Evolutionary conservation across 2,888 invertebrate genomes (phyloP).

Genomic region (Nyleta sp.): DNA sequence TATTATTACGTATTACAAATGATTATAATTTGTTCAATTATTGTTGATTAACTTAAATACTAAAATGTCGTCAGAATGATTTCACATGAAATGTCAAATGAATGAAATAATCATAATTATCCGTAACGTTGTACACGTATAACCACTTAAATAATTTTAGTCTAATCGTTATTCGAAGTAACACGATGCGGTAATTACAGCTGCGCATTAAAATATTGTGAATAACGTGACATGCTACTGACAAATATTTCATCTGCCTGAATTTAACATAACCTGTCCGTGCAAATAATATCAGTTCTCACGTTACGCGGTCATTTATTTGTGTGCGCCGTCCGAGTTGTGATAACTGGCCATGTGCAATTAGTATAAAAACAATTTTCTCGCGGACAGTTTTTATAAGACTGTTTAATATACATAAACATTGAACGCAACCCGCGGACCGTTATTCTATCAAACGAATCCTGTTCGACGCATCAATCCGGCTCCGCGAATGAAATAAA

Average conservation of each 20-base stretch:
- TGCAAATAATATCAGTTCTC: conserved; percentile 17
- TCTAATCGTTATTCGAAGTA: conserved; percentile 3
- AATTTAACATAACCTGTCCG: conserved; percentile 20
- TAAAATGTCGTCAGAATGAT: no score
- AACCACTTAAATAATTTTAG: conserved; percentile 8
- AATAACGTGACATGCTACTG: conserved; percentile 12
- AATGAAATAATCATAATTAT: no score
- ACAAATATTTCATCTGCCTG: conserved; percentile 6
- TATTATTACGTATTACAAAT: no score
- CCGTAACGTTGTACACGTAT: no score
- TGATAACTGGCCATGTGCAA: conserved; percentile 6
- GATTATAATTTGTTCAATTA: no score
- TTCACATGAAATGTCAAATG: no score
- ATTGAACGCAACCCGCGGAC: conserved; percentile 4
- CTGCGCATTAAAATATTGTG: conserved; percentile 7
- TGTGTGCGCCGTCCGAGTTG: neutral
- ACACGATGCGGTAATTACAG: neutral
- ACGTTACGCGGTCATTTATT: conserved; percentile 6
- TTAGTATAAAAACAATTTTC: conserved; percentile 27
- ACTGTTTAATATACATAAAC: conserved; percentile 12
- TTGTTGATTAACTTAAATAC: no score
- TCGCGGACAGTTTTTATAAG: conserved; percentile 11
- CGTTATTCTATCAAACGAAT: conserved; percentile 25
- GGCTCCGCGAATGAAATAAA: neutral
- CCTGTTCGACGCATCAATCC: conserved; percentile 23